Conservation (phyloP, 2,113 vertebrate species). For the Vicugna pacos region DNA sequence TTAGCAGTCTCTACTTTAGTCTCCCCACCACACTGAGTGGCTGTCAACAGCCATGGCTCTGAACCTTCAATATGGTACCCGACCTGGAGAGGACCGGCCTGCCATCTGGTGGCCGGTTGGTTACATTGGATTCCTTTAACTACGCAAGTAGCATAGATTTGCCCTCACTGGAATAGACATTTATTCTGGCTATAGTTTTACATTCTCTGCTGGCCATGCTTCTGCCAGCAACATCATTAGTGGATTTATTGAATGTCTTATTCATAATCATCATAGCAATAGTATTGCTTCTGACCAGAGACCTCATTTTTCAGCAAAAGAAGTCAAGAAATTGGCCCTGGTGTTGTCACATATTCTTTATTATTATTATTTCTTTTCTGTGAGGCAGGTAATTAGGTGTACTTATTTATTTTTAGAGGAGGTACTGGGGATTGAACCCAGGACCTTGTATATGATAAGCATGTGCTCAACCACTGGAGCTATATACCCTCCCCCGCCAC, state of each 20-base stretch:
- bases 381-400: too few relatives aligned
- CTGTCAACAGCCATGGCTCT: not conserved
- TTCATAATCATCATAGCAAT: not conserved
- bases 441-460: too few relatives aligned
- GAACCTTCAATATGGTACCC: not conserved
- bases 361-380: too few relatives aligned
- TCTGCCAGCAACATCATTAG: not conserved
- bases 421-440: too few relatives aligned
- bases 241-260: not conserved
- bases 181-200: not conserved
- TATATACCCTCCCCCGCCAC: too few relatives aligned
- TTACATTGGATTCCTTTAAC: not conserved
- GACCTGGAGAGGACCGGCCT: not conserved
- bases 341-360: not conserved
- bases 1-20: not conserved
- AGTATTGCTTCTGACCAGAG: not conserved
- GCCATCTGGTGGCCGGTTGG: slow-evolving; percentile 66
- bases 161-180: not conserved
- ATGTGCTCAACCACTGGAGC: too few relatives aligned
- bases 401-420: too few relatives aligned
- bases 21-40: not conserved
- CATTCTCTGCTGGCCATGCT: not conserved
- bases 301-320: not conserved
- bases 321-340: not conserved
- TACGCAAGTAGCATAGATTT: not conserved